Evolutionary conservation across 2,113 vertebrate genomes (phyloP).

Genomic region (Cebidichthys violaceus): DNA sequence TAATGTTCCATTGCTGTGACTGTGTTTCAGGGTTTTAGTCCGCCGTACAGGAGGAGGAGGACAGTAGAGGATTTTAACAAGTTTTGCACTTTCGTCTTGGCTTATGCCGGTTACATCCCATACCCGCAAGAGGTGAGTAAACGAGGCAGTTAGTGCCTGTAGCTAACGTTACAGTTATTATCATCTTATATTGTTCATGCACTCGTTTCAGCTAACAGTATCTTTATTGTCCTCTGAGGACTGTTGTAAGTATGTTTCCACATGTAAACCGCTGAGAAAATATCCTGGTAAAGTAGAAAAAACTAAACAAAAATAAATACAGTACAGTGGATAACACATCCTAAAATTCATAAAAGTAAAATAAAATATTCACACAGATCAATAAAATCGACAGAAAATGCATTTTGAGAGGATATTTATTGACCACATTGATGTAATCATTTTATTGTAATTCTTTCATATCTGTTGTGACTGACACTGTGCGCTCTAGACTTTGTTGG

Average conservation of each 20-base stretch:
- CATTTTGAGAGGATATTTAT: not conserved
- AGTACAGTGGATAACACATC: not conserved
- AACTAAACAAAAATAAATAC: not conserved
- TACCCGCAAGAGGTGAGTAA: conserved; percentile 93
- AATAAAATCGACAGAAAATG: not conserved
- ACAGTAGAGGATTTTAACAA: conserved; percentile 99
- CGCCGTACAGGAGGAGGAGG: conserved; percentile 87
- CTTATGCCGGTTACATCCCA: conserved; percentile 97
- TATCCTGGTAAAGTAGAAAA: too few species aligned
- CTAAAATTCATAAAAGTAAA: not conserved
- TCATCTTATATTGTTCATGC: not conserved
- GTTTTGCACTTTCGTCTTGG: conserved; percentile 98
- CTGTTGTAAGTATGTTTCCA: not conserved
- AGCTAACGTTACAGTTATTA: not conserved
- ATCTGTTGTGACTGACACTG: not conserved
- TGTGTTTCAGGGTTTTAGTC: conserved; percentile 87
- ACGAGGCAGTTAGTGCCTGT: not conserved
- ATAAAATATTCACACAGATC: too few species aligned
- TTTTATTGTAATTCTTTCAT: not conserved
- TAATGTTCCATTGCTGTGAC: not conserved
- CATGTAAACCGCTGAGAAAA: not conserved
- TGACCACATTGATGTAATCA: not conserved
- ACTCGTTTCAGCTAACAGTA: too few species aligned
- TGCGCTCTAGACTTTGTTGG: not conserved
- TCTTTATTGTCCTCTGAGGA: too few species aligned